phyloP scores from a whole-genome alignment of 1,140 invertebrate species.

The Pseudomyrmex concolor region DNA sequence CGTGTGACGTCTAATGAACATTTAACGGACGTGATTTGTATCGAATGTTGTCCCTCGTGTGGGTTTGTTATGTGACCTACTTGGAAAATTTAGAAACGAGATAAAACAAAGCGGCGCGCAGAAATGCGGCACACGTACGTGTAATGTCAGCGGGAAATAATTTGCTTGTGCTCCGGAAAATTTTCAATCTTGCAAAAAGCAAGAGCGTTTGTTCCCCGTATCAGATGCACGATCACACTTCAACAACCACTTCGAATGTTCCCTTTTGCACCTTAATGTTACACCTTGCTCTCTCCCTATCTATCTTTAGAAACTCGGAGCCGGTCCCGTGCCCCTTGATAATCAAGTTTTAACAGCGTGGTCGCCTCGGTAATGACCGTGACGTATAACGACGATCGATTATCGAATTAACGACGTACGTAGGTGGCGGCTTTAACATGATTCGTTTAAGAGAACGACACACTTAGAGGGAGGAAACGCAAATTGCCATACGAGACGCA shows the following conservation, averaged over 20 bases:
- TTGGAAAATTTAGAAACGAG: no score
- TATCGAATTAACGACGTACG: slow-evolving; percentile 53
- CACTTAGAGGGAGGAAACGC: slow-evolving; percentile 15
- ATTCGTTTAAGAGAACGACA: slow-evolving; percentile 47
- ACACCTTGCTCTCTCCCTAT: background rate
- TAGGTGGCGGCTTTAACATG: slow-evolving; percentile 18
- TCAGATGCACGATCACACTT: background rate
- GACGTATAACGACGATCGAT: slow-evolving; percentile 58
- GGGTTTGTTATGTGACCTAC: no score
- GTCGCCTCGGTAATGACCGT: slow-evolving; percentile 54
- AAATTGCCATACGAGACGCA: background rate
- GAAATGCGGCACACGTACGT: background rate
- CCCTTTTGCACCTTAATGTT: slow-evolving; percentile 40
- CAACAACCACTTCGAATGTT: slow-evolving; percentile 7
- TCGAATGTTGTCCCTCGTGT: no score
- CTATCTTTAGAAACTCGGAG: slow-evolving; percentile 46
- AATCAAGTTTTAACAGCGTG: slow-evolving; percentile 48
- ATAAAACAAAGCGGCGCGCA: no score
- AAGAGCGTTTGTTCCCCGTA: background rate
- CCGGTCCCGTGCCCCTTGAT: slow-evolving; percentile 24
- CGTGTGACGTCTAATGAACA: no score
- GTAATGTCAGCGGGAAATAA: slow-evolving; percentile 31
- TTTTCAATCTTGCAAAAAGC: slow-evolving; percentile 28
- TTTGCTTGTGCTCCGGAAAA: background rate
- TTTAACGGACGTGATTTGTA: no score